phyloP scores from a whole-genome alignment of 2,113 vertebrate genomes.

The Pavo muticus region DNA sequence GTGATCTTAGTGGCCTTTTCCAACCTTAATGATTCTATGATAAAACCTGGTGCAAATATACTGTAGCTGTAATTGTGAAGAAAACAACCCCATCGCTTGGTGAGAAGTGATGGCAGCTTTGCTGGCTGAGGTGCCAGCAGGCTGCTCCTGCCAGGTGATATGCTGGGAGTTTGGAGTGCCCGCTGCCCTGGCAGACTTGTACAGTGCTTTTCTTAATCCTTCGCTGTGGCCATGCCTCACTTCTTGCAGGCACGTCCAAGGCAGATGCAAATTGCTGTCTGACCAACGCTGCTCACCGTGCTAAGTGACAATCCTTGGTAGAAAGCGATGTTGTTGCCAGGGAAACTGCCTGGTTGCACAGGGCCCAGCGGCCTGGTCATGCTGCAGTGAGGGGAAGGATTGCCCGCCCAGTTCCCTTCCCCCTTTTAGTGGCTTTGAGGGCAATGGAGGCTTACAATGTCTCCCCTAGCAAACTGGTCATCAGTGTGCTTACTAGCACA shows the following conservation, averaged over 20 bases:
- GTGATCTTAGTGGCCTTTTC: no score
- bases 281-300: background rate
- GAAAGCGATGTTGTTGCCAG: slow-evolving; percentile 19
- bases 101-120: background rate
- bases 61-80: background rate
- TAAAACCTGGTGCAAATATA: background rate
- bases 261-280: background rate
- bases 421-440: background rate
- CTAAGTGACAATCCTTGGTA: background rate
- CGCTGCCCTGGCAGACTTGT: background rate
- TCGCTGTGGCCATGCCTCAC: accelerated
- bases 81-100: background rate
- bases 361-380: background rate
- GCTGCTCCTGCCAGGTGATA: background rate
- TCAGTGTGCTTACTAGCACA: background rate
- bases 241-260: background rate
- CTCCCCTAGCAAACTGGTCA: background rate
- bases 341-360: slow-evolving; percentile 8
- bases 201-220: background rate
- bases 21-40: no score
- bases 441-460: background rate
- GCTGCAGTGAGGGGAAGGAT: slow-evolving; percentile 17
- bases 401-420: background rate
- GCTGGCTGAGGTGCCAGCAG: background rate
- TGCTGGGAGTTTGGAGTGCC: background rate